Evolutionary conservation across 2,113 vertebrate genomes (phyloP).

Genomic region (Electrona antarctica): DNA sequence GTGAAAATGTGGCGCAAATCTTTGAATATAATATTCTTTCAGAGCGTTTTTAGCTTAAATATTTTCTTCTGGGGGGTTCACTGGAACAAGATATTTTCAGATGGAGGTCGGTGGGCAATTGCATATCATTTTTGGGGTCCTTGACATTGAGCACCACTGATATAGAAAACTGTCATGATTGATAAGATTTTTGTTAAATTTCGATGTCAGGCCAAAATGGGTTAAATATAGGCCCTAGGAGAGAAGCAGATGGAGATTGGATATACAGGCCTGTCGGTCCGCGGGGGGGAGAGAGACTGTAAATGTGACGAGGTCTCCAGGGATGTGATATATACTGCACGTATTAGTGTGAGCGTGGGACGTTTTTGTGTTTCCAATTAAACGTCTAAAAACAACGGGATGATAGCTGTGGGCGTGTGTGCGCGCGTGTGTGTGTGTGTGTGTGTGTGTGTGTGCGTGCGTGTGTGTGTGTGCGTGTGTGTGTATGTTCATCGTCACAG

Average conservation of each 20-base stretch:
- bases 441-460: slow-evolving; percentile 2
- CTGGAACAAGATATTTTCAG: no score
- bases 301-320: slow-evolving; percentile 54
- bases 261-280: slow-evolving; percentile 20
- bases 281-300: slow-evolving; percentile 28
- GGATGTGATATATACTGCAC: slow-evolving; percentile 45
- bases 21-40: no score
- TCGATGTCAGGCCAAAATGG: no score
- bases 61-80: no score
- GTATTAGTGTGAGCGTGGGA: slow-evolving; percentile 56
- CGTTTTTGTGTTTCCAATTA: slow-evolving; percentile 69
- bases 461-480: slow-evolving; percentile 32
- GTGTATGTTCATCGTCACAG: slow-evolving; percentile 14
- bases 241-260: slow-evolving; percentile 53
- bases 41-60: no score
- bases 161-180: no score
- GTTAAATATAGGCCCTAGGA: slow-evolving; percentile 3
- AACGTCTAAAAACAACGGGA: slow-evolving; percentile 64
- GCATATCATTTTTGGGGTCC: no score
- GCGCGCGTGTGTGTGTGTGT: slow-evolving; percentile 19
- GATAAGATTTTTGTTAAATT: no score
- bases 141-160: no score
- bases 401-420: slow-evolving; percentile 48
- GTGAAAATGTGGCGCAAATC: no score
- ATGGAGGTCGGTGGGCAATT: no score